Evolutionary conservation across 2,888 invertebrate genomes (phyloP).

Genomic region (Chromoteleia sp.): DNA sequence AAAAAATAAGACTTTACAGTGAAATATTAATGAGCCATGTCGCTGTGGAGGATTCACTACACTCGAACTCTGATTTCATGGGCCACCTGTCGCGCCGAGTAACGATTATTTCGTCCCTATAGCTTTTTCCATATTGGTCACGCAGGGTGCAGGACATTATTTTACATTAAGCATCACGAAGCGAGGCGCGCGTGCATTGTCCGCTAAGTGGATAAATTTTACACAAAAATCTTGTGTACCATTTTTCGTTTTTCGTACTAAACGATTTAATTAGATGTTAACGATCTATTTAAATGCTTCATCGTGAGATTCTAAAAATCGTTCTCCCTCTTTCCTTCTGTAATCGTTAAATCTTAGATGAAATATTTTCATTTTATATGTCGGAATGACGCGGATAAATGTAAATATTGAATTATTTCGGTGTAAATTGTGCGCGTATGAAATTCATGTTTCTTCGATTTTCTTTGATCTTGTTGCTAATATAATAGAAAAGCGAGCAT

Average conservation of each 20-base stretch:
- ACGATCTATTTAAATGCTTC: background rate
- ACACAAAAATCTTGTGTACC: slow-evolving; percentile 25
- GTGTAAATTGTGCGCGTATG: background rate
- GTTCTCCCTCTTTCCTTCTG: too few relatives aligned
- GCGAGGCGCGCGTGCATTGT: slow-evolving; percentile 41
- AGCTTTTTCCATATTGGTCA: slow-evolving; percentile 80
- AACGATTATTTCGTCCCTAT: slow-evolving; percentile 75
- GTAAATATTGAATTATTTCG: background rate
- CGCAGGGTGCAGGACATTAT: slow-evolving; percentile 81
- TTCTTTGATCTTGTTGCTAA: slow-evolving; percentile 56
- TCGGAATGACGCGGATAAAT: background rate
- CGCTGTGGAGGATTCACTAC: slow-evolving; percentile 74
- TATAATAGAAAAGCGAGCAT: slow-evolving; percentile 66
- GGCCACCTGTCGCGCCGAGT: slow-evolving; percentile 83
- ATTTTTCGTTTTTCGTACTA: background rate
- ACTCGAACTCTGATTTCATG: slow-evolving; percentile 84
- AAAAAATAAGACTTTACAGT: slow-evolving; percentile 49
- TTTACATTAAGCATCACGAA: slow-evolving; percentile 73
- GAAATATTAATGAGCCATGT: slow-evolving; percentile 69
- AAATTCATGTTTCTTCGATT: slow-evolving; percentile 28
- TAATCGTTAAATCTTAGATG: background rate
- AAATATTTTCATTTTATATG: background rate
- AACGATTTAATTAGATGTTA: background rate
- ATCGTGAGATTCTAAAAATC: too few relatives aligned
- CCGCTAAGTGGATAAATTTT: slow-evolving; percentile 27